Conservation (phyloP, 2,797 vertebrate genomes). For the Botia almorhae region DNA sequence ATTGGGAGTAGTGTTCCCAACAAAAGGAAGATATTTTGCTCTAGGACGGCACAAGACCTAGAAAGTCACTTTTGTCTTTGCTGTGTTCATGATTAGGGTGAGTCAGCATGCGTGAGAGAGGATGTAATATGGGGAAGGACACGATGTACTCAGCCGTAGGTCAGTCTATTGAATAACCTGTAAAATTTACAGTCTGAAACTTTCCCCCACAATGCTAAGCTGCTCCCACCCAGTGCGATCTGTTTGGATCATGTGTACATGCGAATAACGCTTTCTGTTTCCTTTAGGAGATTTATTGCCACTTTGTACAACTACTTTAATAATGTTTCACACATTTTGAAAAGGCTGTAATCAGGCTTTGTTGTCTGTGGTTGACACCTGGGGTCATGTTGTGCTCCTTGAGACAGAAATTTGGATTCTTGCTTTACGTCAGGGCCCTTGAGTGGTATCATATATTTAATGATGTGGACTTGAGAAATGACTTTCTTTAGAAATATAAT, state of each 20-base stretch:
- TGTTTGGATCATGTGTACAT: conserved; percentile 43
- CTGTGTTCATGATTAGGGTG: conserved; percentile 32
- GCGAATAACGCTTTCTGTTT: conserved; percentile 12
- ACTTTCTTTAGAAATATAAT: conserved; percentile 55
- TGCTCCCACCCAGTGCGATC: conserved; percentile 29
- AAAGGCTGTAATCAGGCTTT: conserved; percentile 46
- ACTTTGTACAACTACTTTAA: conserved; percentile 35
- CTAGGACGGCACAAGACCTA: conserved; percentile 37
- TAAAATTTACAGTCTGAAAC: conserved; percentile 40
- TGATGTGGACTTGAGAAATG: conserved; percentile 50
- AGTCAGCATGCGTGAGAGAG: conserved; percentile 32
- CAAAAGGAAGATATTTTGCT: conserved; percentile 17
- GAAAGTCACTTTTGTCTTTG: conserved; percentile 33
- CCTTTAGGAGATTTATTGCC: conserved; percentile 34
- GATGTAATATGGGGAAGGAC: conserved; percentile 21
- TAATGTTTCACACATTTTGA: conserved; percentile 12
- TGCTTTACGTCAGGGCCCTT: conserved; percentile 21
- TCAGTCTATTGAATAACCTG: conserved; percentile 42
- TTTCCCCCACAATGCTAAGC: conserved; percentile 22
- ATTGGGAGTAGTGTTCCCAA: conserved; percentile 2
- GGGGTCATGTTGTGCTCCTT: conserved; percentile 55
- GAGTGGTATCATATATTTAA: conserved; percentile 45
- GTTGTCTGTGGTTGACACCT: conserved; percentile 54
- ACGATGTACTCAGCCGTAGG: conserved; percentile 36
- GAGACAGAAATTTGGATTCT: conserved; percentile 36